phyloP scores from a whole-genome alignment of 2,113 vertebrate genomes.

The Phylloscopus whistleri region DNA sequence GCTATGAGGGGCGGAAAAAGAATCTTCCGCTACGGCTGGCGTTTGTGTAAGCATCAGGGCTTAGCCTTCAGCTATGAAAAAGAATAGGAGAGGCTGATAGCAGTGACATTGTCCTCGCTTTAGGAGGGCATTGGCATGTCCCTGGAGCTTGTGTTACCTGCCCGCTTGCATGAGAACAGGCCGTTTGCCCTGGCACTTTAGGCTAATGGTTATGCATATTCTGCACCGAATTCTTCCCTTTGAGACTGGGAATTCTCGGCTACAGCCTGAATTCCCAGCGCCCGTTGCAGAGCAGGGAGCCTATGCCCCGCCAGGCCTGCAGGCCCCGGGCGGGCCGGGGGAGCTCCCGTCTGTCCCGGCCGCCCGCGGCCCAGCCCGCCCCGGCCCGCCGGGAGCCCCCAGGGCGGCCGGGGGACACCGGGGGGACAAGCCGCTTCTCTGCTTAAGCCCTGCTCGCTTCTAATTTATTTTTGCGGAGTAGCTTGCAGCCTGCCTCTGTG shows the following conservation, averaged over 20 bases:
- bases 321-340: too few species aligned
- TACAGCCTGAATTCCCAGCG: background rate
- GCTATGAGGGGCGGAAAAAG: background rate
- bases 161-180: background rate
- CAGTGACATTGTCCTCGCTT: background rate
- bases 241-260: background rate
- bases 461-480: accelerated
- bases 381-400: background rate
- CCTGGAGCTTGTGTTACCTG: background rate
- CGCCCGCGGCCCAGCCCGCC: background rate
- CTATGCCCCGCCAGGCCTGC: background rate
- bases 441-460: background rate
- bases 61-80: background rate
- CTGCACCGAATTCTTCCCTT: background rate
- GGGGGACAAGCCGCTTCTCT: accelerated
- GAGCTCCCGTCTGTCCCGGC: background rate
- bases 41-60: background rate
- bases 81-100: background rate
- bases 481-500: background rate
- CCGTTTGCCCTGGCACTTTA: background rate
- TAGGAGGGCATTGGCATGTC: background rate
- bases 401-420: too few species aligned
- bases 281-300: background rate
- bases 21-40: background rate
- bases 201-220: background rate